These are phyloP conservation scores for Cyphomyrus plagiostoma DNA, from an alignment of 2,113 vertebrate species.

Conservation along the genomic window DNA sequence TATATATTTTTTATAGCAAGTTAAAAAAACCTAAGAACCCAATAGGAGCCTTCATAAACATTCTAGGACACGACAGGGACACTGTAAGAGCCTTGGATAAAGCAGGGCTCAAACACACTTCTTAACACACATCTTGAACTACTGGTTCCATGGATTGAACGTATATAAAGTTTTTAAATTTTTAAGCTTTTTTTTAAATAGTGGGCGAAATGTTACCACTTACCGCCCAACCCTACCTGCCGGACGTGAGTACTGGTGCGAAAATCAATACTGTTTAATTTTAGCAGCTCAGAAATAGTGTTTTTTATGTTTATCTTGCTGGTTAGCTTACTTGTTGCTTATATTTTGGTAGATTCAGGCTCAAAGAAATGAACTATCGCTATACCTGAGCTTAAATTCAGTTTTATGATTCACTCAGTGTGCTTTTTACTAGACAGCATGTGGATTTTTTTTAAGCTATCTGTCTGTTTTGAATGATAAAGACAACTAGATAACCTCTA, in stretches of 20 bases:
- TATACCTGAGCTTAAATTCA: background rate
- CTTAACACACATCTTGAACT: background rate
- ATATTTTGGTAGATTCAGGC: background rate
- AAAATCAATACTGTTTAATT: background rate
- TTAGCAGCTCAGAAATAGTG: background rate
- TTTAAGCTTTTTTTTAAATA: background rate
- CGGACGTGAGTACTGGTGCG: background rate
- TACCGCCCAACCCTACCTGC: background rate
- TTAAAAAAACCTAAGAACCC: too few relatives aligned
- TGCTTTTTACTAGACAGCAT: background rate
- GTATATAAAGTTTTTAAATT: background rate
- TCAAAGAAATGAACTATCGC: background rate
- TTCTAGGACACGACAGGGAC: too few relatives aligned
- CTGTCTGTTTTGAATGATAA: background rate
- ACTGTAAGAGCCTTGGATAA: too few relatives aligned
- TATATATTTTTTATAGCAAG: too few relatives aligned
- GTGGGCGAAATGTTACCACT: background rate
- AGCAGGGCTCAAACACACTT: background rate
- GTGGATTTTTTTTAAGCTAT: too few relatives aligned
- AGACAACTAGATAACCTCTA: background rate
- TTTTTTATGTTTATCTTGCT: background rate
- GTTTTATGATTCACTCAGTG: background rate
- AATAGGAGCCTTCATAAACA: too few relatives aligned
- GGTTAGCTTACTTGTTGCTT: too few relatives aligned
- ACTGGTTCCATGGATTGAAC: background rate